phyloP scores from a whole-genome alignment of 2,113 vertebrate genomes.

The Menura novaehollandiae region DNA sequence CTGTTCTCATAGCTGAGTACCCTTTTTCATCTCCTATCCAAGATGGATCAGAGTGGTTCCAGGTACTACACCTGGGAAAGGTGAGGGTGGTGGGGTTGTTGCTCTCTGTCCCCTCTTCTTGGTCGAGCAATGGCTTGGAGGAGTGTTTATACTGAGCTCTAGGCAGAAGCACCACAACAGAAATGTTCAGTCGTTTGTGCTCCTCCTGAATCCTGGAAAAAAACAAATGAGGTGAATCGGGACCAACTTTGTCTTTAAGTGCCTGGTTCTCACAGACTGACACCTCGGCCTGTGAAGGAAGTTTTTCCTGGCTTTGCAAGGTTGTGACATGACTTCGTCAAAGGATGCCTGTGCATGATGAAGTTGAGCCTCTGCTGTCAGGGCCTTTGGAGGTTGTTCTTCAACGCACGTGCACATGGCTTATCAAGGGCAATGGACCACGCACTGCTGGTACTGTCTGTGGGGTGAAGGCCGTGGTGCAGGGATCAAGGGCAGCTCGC shows the following conservation, averaged over 20 bases:
- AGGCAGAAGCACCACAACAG: not conserved
- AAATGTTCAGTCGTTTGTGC: not conserved
- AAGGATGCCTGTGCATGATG: fast-evolving
- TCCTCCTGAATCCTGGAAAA: not conserved
- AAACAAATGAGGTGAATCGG: not conserved
- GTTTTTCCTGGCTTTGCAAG: not conserved
- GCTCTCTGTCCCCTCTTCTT: not conserved
- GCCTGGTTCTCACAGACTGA: not conserved
- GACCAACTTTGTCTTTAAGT: not conserved
- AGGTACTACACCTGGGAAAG: not conserved
- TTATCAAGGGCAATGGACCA: not conserved
- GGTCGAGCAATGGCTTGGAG: not conserved
- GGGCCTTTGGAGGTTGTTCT: not conserved
- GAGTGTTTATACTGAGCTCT: not conserved
- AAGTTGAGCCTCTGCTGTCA: not conserved
- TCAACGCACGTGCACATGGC: fast-evolving
- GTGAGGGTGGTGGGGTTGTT: not conserved
- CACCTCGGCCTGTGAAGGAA: fast-evolving
- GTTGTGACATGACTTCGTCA: not conserved
- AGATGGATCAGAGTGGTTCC: not conserved
- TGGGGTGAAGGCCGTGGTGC: not conserved
- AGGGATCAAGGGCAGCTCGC: not conserved
- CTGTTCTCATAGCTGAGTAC: not conserved
- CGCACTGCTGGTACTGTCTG: not conserved
- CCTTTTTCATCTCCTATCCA: not conserved